Conservation (phyloP, 35 echinoderm and acorn worm genomes). For the Holothuria glaberrima region DNA sequence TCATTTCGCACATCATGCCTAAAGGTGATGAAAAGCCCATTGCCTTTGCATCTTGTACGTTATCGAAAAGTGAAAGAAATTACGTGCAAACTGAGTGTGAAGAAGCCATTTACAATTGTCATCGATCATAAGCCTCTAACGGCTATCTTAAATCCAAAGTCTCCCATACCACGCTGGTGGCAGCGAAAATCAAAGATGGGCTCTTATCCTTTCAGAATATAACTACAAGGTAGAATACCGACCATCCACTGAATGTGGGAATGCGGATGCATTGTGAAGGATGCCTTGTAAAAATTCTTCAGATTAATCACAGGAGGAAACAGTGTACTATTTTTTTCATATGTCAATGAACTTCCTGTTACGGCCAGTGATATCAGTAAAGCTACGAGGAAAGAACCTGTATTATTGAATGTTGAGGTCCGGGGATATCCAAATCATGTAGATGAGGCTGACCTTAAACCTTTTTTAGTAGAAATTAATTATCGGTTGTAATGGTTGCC, state of each 20-base stretch:
- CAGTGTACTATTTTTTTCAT: constrained; percentile 45
- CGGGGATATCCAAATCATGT: constrained; percentile 34
- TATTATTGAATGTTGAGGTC: constrained; percentile 15
- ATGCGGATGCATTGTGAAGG: constrained; percentile 26
- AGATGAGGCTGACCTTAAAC: constrained; percentile 10
- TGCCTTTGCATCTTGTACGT: constrained; percentile 72
- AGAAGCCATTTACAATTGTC: too few species aligned
- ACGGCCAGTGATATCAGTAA: constrained; percentile 39
- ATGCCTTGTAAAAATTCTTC: not conserved
- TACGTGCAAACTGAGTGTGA: constrained; percentile 80
- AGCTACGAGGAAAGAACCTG: constrained; percentile 10
- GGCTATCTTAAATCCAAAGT: constrained; percentile 48
- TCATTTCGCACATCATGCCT: constrained; percentile 71
- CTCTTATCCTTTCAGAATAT: too few species aligned
- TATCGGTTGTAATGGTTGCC: constrained; percentile 43
- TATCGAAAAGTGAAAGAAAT: constrained; percentile 62
- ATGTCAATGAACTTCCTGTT: constrained; percentile 47
- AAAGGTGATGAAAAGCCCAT: constrained; percentile 60
- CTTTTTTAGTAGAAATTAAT: constrained; percentile 42
- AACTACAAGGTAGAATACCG: constrained; percentile 9
- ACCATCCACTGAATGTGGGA: not conserved
- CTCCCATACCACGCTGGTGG: constrained; percentile 46
- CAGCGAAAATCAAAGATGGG: constrained; percentile 22
- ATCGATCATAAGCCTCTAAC: constrained; percentile 69
- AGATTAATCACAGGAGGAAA: not conserved